Evolutionary conservation across 1,140 invertebrate species (phyloP), one percentile per base, ranked within the genome.

Genomic region (Pseudomyrmex cubaensis): DNA sequence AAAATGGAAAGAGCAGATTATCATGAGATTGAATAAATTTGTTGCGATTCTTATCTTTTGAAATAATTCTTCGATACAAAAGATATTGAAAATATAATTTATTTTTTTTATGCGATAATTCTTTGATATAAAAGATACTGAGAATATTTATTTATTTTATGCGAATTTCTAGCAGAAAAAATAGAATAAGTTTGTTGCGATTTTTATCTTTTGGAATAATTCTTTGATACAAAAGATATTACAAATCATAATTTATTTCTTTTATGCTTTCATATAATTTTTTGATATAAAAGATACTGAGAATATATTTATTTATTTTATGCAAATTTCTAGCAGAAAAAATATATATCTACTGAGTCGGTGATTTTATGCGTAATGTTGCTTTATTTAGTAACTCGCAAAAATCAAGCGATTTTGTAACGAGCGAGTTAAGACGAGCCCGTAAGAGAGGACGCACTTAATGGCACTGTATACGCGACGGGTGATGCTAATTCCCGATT

Each of bases 401-500:
- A 63, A 56, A 64, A 52, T 61, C 20, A 44, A 12, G 48, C 61
- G 20, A 61, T 35, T 25, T 64, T n/a, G 61, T 56, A 50, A 77
- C 50, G 74, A 59, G 35, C 7, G 48, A 50, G 20, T 54, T 62
- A 69, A 67, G 67, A 82, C 48, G 17, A 75, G 46, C 15, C 17
- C 46, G 61, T 77, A 59, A 66, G 22, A 22, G 63, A 78, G 46
- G 64, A 61, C 64, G 63, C n/a, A n/a, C n/a, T 10, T 62, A 67
- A 61, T 48, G 63, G 52, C 44, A 22, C 54, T 15, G 25, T 57
- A 15, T 67, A 69, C 15, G 74, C 74, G 44, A 66, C 46, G 48
- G 59, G 59, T 64, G 63, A 83, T 62, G 74, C 17, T 84, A 77
- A 80, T 84, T 78, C 82, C 62, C 54, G 82, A 84, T 84, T 78